Base-by-base conservation (phyloP, 2,888 invertebrate species). In the Drosophila parthenogenetica region DNA sequence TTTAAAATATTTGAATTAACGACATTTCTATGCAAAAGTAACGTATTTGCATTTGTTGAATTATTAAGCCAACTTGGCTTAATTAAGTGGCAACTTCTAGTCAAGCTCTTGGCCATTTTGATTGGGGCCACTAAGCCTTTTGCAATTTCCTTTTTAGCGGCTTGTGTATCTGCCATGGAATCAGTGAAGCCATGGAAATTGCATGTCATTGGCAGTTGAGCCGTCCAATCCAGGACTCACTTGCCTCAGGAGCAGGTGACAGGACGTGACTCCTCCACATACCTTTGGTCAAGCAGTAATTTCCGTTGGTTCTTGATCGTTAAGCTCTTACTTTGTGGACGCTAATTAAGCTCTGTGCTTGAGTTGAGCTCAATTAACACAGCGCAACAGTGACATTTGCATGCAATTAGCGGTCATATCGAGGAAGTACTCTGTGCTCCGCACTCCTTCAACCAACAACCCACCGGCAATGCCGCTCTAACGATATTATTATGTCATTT, bases 291-390 rank as follows among this genome's bases (percentile, higher is more conserved):
- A 79, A 63, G 39, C 59, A 46, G 59, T 73, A 73, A 73, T 73
- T 73, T 73, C 73, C 73, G 73, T 57, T 73, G 46, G 25, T 59
- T 16, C 62, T 63, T 67, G 73, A 64, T 68, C 64, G 67, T 62
- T 68, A 75, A 71, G 61, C 65, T 71, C 79, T 79, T 75, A 79
- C 76, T 62, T 69, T 68, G 82, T 64, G 61, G 59, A 39, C 46
- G 81, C 75, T 81, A 81, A 81, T 81, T 81, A 81, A 76, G 65
- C 73, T 59, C 73, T 84, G 66, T 73, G 76, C 69, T 71, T 73
- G 73, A 81, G 67, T 75, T 71, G 79, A 81, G 73, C 82, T 81
- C 79, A 81, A 84, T 84, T 81, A 80, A 71, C 69, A 75, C 67
- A 39, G 46, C 63, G 37, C 59, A 53, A 35, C 57, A 37, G 46